phyloP scores from a whole-genome alignment of 2,888 invertebrate species.

The Stenichneumon culpator region DNA sequence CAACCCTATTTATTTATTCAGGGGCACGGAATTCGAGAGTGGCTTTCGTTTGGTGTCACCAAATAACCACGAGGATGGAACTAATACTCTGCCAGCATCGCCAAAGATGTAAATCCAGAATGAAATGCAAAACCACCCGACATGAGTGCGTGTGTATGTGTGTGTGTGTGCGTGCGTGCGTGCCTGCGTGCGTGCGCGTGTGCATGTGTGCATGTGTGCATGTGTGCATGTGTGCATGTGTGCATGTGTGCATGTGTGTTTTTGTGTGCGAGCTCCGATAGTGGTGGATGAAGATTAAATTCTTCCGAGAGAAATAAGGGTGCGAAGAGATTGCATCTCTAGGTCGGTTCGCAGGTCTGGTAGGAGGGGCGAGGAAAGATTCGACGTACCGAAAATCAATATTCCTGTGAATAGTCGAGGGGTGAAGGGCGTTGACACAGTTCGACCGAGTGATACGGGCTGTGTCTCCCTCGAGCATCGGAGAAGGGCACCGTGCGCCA shows the following conservation, averaged over 20 bases:
- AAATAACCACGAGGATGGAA: slow-evolving; percentile 9
- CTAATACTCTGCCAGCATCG: neutral
- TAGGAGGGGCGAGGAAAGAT: slow-evolving; percentile 15
- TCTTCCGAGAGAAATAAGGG: slow-evolving; percentile 24
- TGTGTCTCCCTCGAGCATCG: slow-evolving; percentile 67
- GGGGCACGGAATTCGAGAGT: slow-evolving; percentile 19
- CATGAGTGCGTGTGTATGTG: neutral
- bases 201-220: neutral
- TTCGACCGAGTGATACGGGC: slow-evolving; percentile 31
- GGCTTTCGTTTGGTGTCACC: slow-evolving; percentile 5
- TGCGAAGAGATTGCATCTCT: neutral
- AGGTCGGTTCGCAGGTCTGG: slow-evolving; percentile 10
- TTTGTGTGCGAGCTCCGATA: neutral
- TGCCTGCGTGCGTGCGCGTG: neutral
- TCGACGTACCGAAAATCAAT: slow-evolving; percentile 44
- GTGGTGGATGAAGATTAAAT: slow-evolving; percentile 20
- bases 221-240: no score
- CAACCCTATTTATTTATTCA: slow-evolving; percentile 38
- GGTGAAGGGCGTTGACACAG: slow-evolving; percentile 7
- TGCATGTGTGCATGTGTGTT: neutral
- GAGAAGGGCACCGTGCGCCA: slow-evolving; percentile 67
- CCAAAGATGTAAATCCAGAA: slow-evolving; percentile 46
- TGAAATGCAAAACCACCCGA: neutral
- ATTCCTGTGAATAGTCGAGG: slow-evolving; percentile 38
- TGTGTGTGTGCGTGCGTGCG: neutral